A percentile compares a stretch with the other conserved stretches of the same genome.
phyloP scores from a whole-genome alignment of 2,888 invertebrate species.

The Eupsilia transversa region DNA sequence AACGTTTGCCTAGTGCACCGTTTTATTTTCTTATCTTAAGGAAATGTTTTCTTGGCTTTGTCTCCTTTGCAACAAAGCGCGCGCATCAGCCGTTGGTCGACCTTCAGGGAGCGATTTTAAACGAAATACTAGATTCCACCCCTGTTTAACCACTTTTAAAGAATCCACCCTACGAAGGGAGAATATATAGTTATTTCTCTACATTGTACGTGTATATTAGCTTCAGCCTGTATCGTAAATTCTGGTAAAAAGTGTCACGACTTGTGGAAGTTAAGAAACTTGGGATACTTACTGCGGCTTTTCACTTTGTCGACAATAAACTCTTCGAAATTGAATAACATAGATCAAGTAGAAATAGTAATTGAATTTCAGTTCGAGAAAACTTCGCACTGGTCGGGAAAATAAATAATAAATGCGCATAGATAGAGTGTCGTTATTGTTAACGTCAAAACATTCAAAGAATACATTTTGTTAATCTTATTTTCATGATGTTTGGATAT shows the following conservation, averaged over 20 bases:
- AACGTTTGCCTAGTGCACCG: conserved; percentile 74
- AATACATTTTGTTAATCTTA: conserved; percentile 5
- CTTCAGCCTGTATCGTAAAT: conserved; percentile 69
- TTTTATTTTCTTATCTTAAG: conserved; percentile 82
- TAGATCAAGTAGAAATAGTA: conserved; percentile 68
- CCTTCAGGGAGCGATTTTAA: conserved; percentile 81
- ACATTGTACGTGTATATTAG: conserved; percentile 66
- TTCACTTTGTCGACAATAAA: conserved; percentile 75
- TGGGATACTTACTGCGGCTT: conserved; percentile 72
- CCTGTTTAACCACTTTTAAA: conserved; percentile 70
- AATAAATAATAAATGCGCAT: conserved; percentile 47
- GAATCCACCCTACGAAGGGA: conserved; percentile 62
- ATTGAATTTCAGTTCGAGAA: conserved; percentile 65
- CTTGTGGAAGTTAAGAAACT: conserved; percentile 71
- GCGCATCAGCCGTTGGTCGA: conserved; percentile 74
- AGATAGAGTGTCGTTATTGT: conserved; percentile 31
- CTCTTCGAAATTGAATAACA: conserved; percentile 71
- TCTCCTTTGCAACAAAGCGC: conserved; percentile 80
- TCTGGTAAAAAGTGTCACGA: conserved; percentile 76
- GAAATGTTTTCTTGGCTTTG: conserved; percentile 77
- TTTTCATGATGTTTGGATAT: conserved; percentile 21
- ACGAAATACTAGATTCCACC: conserved; percentile 75
- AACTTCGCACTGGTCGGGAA: conserved; percentile 49
- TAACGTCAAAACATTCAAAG: conserved; percentile 12
- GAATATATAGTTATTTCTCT: conserved; percentile 64